Evolutionary conservation across 2,797 vertebrate species (phyloP).

Genomic region (Poeciliopsis paucimaculata): DNA sequence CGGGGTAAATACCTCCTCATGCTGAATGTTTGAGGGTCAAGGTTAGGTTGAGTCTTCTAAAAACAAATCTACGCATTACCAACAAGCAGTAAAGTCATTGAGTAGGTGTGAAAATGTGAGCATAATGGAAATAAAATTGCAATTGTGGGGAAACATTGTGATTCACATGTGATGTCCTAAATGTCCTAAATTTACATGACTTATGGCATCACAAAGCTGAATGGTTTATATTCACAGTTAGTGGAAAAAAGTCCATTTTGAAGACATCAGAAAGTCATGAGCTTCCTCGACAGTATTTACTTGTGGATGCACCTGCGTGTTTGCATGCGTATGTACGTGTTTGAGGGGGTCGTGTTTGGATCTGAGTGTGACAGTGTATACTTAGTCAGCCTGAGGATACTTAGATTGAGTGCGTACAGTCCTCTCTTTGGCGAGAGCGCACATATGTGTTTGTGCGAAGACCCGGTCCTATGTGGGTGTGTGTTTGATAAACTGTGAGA

Average conservation of each 20-base stretch:
- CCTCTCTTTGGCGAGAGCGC: conserved; percentile 72
- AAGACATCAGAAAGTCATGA: conserved; percentile 44
- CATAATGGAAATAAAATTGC: conserved; percentile 38
- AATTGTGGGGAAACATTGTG: conserved; percentile 18
- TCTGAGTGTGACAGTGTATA: conserved; percentile 76
- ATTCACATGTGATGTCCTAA: conserved; percentile 51
- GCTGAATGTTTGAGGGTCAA: neutral
- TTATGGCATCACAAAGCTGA: conserved; percentile 22
- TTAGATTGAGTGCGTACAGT: conserved; percentile 74
- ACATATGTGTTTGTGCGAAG: conserved; percentile 84
- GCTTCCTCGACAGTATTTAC: conserved; percentile 61
- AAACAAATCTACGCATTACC: neutral
- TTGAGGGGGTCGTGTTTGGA: conserved; percentile 72
- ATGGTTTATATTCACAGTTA: conserved; percentile 54
- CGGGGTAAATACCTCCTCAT: neutral
- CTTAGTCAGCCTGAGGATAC: conserved; percentile 66
- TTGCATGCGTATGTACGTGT: conserved; percentile 65
- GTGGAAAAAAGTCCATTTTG: conserved; percentile 59
- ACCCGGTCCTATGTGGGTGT: conserved; percentile 79
- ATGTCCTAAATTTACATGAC: conserved; percentile 53
- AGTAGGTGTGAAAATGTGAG: conserved; percentile 11
- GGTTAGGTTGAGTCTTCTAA: neutral
- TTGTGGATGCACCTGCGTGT: conserved; percentile 75
- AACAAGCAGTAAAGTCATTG: conserved; percentile 3
- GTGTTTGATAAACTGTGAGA: conserved; percentile 87